Percentiles rank a stretch among this genome's conserved stretches.
Evolutionary conservation across 2,888 invertebrate genomes (phyloP).

Genomic region (Eustalomyia histrio): DNA sequence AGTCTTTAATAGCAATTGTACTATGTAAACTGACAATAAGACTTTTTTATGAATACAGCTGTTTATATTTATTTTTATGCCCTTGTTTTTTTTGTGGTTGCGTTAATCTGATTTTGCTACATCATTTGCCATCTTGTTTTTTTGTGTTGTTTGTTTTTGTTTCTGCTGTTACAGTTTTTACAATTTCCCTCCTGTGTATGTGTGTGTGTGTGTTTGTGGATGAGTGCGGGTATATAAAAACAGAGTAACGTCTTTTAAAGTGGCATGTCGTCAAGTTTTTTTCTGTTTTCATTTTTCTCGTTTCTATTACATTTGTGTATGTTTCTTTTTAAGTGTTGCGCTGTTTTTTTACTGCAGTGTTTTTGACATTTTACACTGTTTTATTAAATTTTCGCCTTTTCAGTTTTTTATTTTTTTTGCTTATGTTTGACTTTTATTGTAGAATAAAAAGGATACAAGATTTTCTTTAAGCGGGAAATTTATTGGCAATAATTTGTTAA

Average conservation of each 20-base stretch:
- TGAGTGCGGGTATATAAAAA: constrained; percentile 2
- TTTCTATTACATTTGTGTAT: background rate
- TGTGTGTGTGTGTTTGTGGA: background rate
- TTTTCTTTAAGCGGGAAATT: constrained; percentile 17
- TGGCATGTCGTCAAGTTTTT: constrained; percentile 43
- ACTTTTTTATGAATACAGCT: too few species aligned
- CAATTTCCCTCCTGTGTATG: constrained; percentile 26
- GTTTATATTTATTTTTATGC: constrained; percentile 6
- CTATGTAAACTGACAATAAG: too few species aligned
- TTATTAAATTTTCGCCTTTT: constrained; percentile 53
- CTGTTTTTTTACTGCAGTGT: constrained; percentile 24
- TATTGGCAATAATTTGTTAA: constrained; percentile 38
- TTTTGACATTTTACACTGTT: constrained; percentile 53
- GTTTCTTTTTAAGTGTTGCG: background rate
- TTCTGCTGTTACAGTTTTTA: constrained; percentile 11
- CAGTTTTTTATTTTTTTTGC: constrained; percentile 22
- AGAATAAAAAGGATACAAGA: background rate
- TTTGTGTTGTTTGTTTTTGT: constrained; percentile 20
- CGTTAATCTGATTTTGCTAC: constrained; percentile 52
- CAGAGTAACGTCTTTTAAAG: constrained; percentile 29
- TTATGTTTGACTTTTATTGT: background rate
- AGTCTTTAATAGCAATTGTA: too few species aligned
- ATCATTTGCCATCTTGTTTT: constrained; percentile 47
- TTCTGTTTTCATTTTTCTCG: background rate
- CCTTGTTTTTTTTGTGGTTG: constrained; percentile 31